Base-by-base conservation (phyloP, 2,113 vertebrate genomes). In the Ictalurus furcatus region DNA sequence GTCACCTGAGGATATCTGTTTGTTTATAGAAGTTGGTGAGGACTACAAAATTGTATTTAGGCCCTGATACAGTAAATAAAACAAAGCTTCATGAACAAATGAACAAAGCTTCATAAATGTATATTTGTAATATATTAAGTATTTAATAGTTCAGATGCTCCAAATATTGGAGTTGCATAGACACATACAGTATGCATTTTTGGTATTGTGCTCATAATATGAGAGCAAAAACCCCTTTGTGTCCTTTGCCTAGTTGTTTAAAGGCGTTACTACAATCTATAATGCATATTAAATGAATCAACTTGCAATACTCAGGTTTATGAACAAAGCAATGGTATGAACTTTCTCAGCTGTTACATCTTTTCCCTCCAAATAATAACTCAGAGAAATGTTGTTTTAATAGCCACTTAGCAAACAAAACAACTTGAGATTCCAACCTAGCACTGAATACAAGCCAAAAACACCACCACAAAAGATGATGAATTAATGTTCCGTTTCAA, bases 301-400 rank as follows among this genome's bases (percentile, higher is more conserved):
- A 48, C 28, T 67, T 73, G 58, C 73, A 74, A 79, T 85, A 71
- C 34, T 87, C 40, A 74, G 61, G 13, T 54, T 85, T 54, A 52
- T 76, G 34, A 87, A 69, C 14, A 81, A 78, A 61, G 37, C n/a
- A 37, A 63, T 34, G 21, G 28, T 5, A 78, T 87, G 69, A 79
- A 61, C 69, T 74, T 80, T 85, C 12, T 13, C 13, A 56, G 8
- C 59, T 34, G 69, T 85, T 54, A 23, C 2, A 37, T 54, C 13
- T 30, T 84, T 90, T 87, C 73, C 44, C 54, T 84, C 86, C 83
- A 89, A 90, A 79, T 87, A 85, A 74, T 73, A 56, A 90, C 58
- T 40, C 25, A 78, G 61, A 79, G 61, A 80, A 85, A 74, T 44
- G 61, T 52, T 40, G 16, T 85, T 63, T 44, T 84, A 37, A 84